Conservation (phyloP, 2,797 vertebrate species). For the Lepus oiostolus region DNA sequence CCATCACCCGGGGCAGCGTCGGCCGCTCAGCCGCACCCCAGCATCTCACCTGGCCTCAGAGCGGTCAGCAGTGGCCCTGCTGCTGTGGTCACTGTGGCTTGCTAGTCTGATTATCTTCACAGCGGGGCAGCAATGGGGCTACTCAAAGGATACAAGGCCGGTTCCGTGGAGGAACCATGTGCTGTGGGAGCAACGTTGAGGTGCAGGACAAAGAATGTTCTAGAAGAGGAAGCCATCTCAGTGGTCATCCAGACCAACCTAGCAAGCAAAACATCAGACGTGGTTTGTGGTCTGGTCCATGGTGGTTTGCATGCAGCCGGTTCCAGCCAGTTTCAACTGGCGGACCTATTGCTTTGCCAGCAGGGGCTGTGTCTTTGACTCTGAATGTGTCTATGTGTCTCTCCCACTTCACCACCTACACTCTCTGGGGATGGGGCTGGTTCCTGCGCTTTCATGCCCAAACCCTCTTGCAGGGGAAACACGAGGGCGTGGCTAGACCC, state of each 20-base stretch:
- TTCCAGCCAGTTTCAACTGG: not conserved
- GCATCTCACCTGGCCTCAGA: fast-evolving
- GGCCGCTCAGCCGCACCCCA: not conserved
- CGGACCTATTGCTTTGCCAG: not conserved
- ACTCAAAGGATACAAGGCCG: not conserved
- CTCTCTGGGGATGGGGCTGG: too few relatives aligned
- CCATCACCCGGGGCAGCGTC: not conserved
- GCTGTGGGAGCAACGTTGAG: not conserved
- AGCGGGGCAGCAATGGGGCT: too few relatives aligned
- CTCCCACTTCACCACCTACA: not conserved
- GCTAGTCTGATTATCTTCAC: not conserved
- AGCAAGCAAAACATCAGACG: too few relatives aligned
- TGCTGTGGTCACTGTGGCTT: too few relatives aligned
- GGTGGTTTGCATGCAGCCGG: not conserved
- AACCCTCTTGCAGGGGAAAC: not conserved
- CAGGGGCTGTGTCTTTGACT: not conserved
- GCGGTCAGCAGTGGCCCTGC: fast-evolving
- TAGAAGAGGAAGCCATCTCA: not conserved
- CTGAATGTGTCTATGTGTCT: not conserved
- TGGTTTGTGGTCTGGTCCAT: not conserved
- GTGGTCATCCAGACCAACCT: not conserved
- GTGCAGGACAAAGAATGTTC: not conserved
- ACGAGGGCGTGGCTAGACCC: not conserved
- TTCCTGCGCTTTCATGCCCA: not conserved
- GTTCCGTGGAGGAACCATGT: too few relatives aligned